Evolutionary conservation across 1,140 invertebrate species (phyloP), one percentile per base, ranked within the genome.

Genomic region (Drosophila jambulina): DNA sequence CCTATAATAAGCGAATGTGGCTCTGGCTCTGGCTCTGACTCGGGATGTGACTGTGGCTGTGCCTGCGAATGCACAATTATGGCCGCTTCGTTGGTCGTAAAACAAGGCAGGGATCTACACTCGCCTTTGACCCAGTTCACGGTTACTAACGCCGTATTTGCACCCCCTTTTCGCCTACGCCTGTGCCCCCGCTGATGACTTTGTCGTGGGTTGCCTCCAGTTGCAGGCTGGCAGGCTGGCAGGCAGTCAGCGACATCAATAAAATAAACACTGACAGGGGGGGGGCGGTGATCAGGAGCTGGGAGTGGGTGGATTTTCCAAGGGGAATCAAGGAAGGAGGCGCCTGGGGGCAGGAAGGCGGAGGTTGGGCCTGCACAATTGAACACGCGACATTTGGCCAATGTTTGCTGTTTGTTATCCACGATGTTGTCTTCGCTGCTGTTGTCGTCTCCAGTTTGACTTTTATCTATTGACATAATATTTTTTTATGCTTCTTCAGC

Each of bases 381-480:
- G 83, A 87, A 84, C 80, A 80, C 80, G 80, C 84, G 84, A 86
- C 84, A 83, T 86, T 86, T 83, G 71, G 51, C 71, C 75, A 59
- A 75, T 79, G 69, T 63, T 86, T 79, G 64, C 67, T 63, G 57
- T 78, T 53, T 77, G 60, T 59, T 60, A 62, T 70, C 68, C 60
- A 38, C 56, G 49, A 69, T 75, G 51, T 64, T 53, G 72, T 57
- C 62, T 53, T 67, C 62, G 56, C 40, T 76, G 57, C 53, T 64
- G 23, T 48, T 59, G 71, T 77, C 84, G 63, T 72, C 78, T 71
- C 72, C 83, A 71, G 78, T 83, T 88, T 72, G 84, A 83, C 84
- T 88, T 87, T 87, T 87, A 87, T 87, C 84, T 84, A 90, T 88
- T 90, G 80, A 90, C 85, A 88, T 85, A 88, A 90, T 80, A 88